phyloP scores from a whole-genome alignment of 2,113 vertebrate species.

The Sapayoa aenigma region DNA sequence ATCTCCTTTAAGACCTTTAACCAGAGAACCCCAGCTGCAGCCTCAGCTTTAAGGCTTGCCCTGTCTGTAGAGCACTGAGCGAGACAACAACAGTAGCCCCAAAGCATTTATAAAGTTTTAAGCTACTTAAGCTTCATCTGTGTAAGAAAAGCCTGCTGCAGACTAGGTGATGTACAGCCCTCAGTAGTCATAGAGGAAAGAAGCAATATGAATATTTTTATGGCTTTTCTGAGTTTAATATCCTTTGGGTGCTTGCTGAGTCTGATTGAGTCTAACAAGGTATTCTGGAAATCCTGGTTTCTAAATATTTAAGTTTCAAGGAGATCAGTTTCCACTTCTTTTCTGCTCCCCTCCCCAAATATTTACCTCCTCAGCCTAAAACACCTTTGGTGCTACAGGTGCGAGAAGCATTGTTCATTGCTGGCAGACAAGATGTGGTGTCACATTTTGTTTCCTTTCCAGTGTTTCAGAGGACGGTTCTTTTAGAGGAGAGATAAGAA shows the following conservation, averaged over 20 bases:
- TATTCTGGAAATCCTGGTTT: not conserved
- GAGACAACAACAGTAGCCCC: not conserved
- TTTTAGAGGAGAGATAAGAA: not conserved
- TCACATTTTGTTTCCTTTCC: not conserved
- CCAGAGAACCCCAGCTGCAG: not conserved
- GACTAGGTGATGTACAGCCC: not conserved
- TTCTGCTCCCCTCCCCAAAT: not conserved
- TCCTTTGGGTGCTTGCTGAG: not conserved
- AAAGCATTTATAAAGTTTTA: slow-evolving; percentile 18
- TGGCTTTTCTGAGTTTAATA: not conserved
- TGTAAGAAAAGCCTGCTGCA: not conserved
- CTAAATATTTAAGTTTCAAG: not conserved
- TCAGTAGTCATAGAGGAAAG: not conserved
- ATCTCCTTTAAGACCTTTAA: not conserved
- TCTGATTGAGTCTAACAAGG: not conserved
- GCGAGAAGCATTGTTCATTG: not conserved
- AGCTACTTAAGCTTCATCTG: slow-evolving; percentile 9
- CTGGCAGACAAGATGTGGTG: not conserved
- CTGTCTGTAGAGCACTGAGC: not conserved
- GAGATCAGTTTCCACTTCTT: not conserved
- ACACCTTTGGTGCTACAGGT: not conserved
- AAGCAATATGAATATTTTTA: not conserved
- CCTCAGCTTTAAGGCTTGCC: not conserved
- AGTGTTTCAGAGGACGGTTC: slow-evolving; percentile 3
- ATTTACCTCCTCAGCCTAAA: not conserved